Conservation (phyloP, 2,888 invertebrate genomes). For the Glaucopsyche alexis region DNA sequence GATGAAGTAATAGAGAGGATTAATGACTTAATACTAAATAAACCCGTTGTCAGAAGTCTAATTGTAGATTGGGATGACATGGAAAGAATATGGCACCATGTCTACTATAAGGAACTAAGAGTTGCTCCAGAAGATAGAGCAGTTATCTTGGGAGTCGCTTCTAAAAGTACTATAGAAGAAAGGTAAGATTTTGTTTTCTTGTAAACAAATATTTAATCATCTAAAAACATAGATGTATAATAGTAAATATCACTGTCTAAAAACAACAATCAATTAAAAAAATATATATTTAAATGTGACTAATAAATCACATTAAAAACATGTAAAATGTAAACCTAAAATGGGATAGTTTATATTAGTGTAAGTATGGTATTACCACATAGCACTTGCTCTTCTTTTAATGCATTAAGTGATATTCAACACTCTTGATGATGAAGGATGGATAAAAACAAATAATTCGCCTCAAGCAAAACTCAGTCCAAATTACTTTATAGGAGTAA, state of each 20-base stretch:
- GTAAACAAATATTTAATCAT: too few relatives aligned
- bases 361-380: too few relatives aligned
- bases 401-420: too few relatives aligned
- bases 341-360: too few relatives aligned
- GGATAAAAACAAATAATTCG: background rate
- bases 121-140: conserved; percentile 66
- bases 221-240: too few relatives aligned
- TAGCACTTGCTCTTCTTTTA: background rate
- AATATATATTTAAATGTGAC: too few relatives aligned
- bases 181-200: conserved; percentile 50
- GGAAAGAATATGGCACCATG: conserved; percentile 67
- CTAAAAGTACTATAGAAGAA: conserved; percentile 51
- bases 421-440: background rate
- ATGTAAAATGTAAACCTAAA: too few relatives aligned
- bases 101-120: conserved; percentile 62
- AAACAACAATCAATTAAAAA: too few relatives aligned
- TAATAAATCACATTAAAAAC: too few relatives aligned
- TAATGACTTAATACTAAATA: conserved; percentile 51
- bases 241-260: too few relatives aligned
- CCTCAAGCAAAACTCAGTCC: background rate
- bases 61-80: conserved; percentile 69
- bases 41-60: conserved; percentile 53
- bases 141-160: conserved; percentile 52
- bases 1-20: conserved; percentile 51
- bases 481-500: background rate